These are phyloP conservation scores for Peribatodes rhomboidaria DNA, from an alignment of 2,888 invertebrate genomes.

Conservation along the genomic window DNA sequence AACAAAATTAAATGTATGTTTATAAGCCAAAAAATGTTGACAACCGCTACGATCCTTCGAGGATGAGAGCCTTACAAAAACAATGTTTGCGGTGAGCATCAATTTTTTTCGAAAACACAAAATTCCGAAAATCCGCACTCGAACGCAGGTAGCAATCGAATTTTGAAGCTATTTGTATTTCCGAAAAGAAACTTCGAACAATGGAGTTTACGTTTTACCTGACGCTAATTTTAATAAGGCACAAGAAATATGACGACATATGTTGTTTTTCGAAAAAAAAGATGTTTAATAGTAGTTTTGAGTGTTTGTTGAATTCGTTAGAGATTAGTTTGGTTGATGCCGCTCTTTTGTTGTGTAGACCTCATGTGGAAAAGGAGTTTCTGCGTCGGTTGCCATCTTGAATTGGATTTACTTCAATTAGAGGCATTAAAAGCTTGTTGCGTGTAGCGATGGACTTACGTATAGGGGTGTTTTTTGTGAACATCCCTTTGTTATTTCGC, in stretches of 20 bases:
- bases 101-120: slow-evolving; percentile 75
- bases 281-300: slow-evolving; percentile 51
- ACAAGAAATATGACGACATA: slow-evolving; percentile 83
- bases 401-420: slow-evolving; percentile 81
- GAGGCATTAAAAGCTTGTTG: slow-evolving; percentile 61
- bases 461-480: slow-evolving; percentile 50
- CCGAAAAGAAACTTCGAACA: slow-evolving; percentile 76
- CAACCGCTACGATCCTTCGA: slow-evolving; percentile 59
- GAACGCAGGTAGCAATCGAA: slow-evolving; percentile 82
- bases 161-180: slow-evolving; percentile 83
- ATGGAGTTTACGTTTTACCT: slow-evolving; percentile 79
- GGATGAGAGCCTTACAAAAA: slow-evolving; percentile 74
- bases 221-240: slow-evolving; percentile 82
- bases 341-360: slow-evolving; percentile 62
- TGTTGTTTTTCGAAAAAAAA: slow-evolving; percentile 55
- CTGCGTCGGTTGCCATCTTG: slow-evolving; percentile 71
- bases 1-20: too few relatives aligned
- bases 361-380: slow-evolving; percentile 74
- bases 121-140: slow-evolving; percentile 82
- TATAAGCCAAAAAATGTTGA: too few relatives aligned
- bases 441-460: slow-evolving; percentile 55
- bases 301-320: slow-evolving; percentile 72
- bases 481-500: slow-evolving; percentile 33
- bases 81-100: slow-evolving; percentile 85
- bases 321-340: slow-evolving; percentile 73